Base-by-base conservation (phyloP, 2,113 vertebrate genomes). In the Gymnarchus niloticus region DNA sequence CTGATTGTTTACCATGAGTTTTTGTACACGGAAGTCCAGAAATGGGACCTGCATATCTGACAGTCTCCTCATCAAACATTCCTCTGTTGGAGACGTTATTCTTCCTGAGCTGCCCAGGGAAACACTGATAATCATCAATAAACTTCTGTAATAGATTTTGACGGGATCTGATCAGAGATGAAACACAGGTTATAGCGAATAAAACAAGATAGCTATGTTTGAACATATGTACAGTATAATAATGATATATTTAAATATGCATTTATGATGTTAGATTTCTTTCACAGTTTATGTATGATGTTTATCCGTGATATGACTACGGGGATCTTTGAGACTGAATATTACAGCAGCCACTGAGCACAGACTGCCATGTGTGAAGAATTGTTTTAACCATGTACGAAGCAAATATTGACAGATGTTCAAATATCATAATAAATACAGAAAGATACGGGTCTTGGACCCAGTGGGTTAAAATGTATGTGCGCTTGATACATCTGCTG, bases 1-100 rank as follows among this genome's bases (percentile, higher is more conserved):
- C 96, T 96, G 96, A 94, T 95, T 93, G 94, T 95, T 96, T 94
- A 96, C 96, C 93, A 96, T 94, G 94, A 91, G 91, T 89, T 90
- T 93, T 87, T 90, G 95, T 94, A 91, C 93, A 95, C 93, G 89
- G 92, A 93, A 95, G 95, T n/a, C 5, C 80, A 83, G 86, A 87
- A 91, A 91, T 90, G 89, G 90, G 87, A 94, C 89, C 92, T 91
- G 92, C n/a, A n/a, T n/a, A n/a, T 91, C 94, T 96, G 93, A 91
- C 90, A 88, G 91, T 92, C 92, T 93, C 93, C 94, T 96, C 95
- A 96, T 97, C 97, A 97, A 93, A 96, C 86, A 85, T 90, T 91
- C 91, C 93, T 91, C 93, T 88, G 92, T 88, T 88, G 94, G 94
- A 87, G 91, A 87, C 89, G 90, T 86, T n/a, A n/a, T 93, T 91